Evolutionary conservation across 2,113 vertebrate genomes (phyloP).

Genomic region (Climacteris rufus): DNA sequence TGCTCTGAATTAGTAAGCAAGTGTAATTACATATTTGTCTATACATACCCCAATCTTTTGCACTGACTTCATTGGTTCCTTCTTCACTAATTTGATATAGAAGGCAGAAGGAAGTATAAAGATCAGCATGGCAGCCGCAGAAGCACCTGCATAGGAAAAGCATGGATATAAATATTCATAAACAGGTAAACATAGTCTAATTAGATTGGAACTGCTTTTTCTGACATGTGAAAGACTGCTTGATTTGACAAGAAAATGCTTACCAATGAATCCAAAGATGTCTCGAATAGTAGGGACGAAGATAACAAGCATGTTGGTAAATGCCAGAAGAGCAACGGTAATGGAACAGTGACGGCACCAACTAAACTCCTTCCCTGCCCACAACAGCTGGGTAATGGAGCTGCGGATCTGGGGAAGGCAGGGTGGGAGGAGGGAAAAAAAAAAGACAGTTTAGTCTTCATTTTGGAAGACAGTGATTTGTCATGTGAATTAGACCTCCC

Average conservation of each 20-base stretch:
- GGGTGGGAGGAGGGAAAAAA: accelerated
- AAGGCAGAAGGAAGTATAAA: conserved; percentile 98
- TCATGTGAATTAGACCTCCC: not conserved
- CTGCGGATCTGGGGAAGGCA: conserved; percentile 82
- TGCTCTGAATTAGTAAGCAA: not conserved
- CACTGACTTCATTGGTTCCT: conserved; percentile 89
- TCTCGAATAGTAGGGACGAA: conserved; percentile 92
- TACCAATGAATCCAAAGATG: conserved; percentile 96
- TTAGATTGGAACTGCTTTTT: not conserved
- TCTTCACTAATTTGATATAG: conserved; percentile 96
- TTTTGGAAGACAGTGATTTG: not conserved
- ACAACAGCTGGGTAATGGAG: conserved; percentile 87
- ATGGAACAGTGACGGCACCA: conserved; percentile 89
- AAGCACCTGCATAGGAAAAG: conserved; percentile 79
- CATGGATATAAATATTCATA: not conserved
- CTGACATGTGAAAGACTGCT: not conserved
- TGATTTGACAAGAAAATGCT: not conserved
- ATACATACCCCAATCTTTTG: conserved; percentile 94
- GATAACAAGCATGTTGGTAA: conserved; percentile 89
- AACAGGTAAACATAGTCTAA: not conserved
- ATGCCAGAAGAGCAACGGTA: conserved; percentile 76
- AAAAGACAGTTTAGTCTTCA: not conserved
- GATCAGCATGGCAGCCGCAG: conserved; percentile 94
- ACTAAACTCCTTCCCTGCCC: conserved; percentile 83
- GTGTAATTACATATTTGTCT: not conserved